Percentiles rank a stretch among this genome's conserved stretches.
These are phyloP conservation scores for Ploceus nigricollis DNA, from an alignment of 2,113 vertebrate species.

Conservation along the genomic window DNA sequence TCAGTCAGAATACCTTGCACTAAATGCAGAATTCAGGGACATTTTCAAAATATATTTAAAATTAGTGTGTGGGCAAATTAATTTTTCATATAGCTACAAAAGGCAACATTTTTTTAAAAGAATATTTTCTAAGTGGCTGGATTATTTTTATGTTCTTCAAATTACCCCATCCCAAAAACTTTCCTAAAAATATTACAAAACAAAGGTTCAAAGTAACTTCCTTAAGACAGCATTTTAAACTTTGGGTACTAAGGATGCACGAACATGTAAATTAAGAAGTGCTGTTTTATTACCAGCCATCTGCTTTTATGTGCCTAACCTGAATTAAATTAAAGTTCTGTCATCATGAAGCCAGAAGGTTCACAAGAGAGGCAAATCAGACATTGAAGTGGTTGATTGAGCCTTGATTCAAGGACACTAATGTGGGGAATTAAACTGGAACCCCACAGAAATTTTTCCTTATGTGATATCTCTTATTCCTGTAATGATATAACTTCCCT, in stretches of 20 bases:
- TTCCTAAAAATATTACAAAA: neutral
- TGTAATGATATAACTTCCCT: neutral
- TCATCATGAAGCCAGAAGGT: neutral
- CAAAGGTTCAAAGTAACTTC: neutral
- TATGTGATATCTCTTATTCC: neutral
- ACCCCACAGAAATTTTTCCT: neutral
- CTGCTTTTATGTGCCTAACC: neutral
- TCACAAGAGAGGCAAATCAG: neutral
- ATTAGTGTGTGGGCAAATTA: neutral
- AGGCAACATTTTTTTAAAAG: neutral
- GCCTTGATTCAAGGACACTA: neutral
- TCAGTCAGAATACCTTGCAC: neutral
- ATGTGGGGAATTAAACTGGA: neutral
- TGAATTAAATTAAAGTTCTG: neutral
- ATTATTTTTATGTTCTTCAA: neutral
- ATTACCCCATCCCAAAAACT: neutral
- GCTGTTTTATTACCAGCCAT: neutral
- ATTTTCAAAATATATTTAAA: neutral
- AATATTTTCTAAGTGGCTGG: neutral
- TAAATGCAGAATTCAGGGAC: neutral
- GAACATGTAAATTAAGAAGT: neutral
- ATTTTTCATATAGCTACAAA: neutral
- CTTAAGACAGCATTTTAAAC: neutral
- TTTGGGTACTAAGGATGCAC: neutral
- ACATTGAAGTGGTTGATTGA: neutral